Evolutionary conservation across 2,113 vertebrate species (phyloP).

Genomic region (Antigone vipio): DNA sequence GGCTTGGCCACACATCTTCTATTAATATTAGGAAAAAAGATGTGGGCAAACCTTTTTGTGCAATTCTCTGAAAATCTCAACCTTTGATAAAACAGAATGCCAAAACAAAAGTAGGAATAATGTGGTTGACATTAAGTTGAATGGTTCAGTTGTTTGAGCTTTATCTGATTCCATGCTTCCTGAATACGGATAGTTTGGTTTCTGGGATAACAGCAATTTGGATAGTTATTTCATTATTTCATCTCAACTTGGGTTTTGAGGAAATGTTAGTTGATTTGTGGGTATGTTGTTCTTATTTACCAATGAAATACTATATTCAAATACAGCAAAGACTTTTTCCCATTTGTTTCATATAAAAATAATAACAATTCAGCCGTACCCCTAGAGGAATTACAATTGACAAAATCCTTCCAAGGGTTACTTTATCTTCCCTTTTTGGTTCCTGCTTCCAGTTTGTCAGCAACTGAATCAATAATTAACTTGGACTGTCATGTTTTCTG

Average conservation of each 20-base stretch:
- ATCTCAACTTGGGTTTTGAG: conserved; percentile 18
- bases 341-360: conserved; percentile 18
- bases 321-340: background rate
- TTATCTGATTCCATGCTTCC: conserved; percentile 14
- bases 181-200: background rate
- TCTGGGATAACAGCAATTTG: conserved; percentile 3
- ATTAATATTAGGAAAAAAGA: background rate
- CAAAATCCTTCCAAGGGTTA: background rate
- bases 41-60: background rate
- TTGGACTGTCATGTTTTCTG: conserved; percentile 1
- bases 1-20: background rate
- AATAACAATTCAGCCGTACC: background rate
- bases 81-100: background rate
- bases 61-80: background rate
- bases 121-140: background rate
- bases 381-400: background rate
- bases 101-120: background rate
- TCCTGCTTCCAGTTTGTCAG: conserved; percentile 13
- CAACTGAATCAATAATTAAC: conserved; percentile 35
- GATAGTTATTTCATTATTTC: conserved; percentile 46
- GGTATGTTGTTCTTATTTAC: conserved; percentile 38
- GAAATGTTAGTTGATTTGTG: conserved; percentile 30
- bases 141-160: background rate
- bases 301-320: conserved; percentile 1
- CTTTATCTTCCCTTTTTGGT: background rate